Base-by-base conservation (phyloP, 2,797 vertebrate genomes). In the Acropternis orthonyx region DNA sequence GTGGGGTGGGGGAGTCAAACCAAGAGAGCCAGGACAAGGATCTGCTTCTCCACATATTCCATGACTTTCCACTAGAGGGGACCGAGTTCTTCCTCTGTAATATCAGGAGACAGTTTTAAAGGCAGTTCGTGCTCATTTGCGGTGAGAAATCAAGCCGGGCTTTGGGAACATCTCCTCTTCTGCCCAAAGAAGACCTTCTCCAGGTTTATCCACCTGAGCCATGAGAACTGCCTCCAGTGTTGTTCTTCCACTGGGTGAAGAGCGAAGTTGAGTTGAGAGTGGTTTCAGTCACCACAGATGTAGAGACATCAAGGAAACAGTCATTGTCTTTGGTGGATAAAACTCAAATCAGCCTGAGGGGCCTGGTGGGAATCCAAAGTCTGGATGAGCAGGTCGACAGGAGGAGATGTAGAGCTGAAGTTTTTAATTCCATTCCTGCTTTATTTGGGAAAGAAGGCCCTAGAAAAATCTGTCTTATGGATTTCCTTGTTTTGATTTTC, bases 11-110 rank as follows among this genome's bases (percentile, higher is more conserved):
- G 48, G 19, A n/a, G 49, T 23, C 3, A 7, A 34, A 10, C 19
- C 1, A 0, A 36, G 34, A 15, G 30, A 34, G 27, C 10, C 44
- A 41, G 41, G 54, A 12, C 1, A 1, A 62, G 26, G 8, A 20
- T 61, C 49, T 84, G 24, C 65, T 54, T 28, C 39, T 72, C 6
- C 0, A 13, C 5, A 1, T 20, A 74, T 81, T 74, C 65, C 46
- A 15, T 5, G 39, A 10, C 14, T 87, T 44, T 55, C 79, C 91
- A 65, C 76, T 72, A 85, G 93, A 93, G 83, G 92, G 89, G 37
- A 41, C 51, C 76, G 80, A 74, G 78, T 37, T 74, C 91, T 87
- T 74, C 20, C 17, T 43, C 49, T 24, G 4, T 4, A 18, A 7
- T 15, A n/a, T 8, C 24, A 17, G 39, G n/a, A 34, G 34, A 8